Evolutionary conservation across 1,140 invertebrate genomes (phyloP), one percentile per base, ranked within the genome.

Genomic region (Hycleus cichorii): DNA sequence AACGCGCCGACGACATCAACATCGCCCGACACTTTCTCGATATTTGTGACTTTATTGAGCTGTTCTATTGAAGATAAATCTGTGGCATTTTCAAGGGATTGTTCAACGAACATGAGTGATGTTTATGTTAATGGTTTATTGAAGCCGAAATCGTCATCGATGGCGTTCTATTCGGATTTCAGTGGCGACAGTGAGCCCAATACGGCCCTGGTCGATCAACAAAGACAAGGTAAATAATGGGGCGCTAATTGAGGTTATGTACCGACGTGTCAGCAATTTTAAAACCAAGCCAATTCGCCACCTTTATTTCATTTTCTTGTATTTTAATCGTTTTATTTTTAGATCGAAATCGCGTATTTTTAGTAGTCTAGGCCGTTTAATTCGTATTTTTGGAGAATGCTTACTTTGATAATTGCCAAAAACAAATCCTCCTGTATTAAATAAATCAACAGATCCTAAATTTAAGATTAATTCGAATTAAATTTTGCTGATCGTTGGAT

Each of bases 161-260:
- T 64, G 51, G 53, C 49, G 10, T 63, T 66, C 57, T 63, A 63
- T 52, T 47, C 56, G 2, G 59, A 65, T 24, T 55, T 43, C 43
- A 49, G 46, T 49, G 60, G 43, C 8, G 64, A 63, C 11, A 56
- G 48, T 12, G 60, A 67, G 39, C 43, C 49, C 7, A 57, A 59
- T 49, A 11, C 39, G 32, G 44, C 49, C 39, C 50, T 65, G 40
- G 40, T 11, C 9, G 11, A 42, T 12, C 57, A 64, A 58, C 58
- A 60, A 47, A 67, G 65, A 55, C 52, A 53, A 11, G 65, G 65
- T 67, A 11, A 42, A 42, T 42, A 42, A 10, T 10, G 40, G 4
- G 11, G 40, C 40, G 10, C 9, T 42, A 11, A 32, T 32, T 32
- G 4, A 42, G 40, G 40, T 42, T 42, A 42, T 5, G 7, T 7